Evolutionary conservation across 2,797 vertebrate species (phyloP).

Genomic region (Leontopithecus rosalia): DNA sequence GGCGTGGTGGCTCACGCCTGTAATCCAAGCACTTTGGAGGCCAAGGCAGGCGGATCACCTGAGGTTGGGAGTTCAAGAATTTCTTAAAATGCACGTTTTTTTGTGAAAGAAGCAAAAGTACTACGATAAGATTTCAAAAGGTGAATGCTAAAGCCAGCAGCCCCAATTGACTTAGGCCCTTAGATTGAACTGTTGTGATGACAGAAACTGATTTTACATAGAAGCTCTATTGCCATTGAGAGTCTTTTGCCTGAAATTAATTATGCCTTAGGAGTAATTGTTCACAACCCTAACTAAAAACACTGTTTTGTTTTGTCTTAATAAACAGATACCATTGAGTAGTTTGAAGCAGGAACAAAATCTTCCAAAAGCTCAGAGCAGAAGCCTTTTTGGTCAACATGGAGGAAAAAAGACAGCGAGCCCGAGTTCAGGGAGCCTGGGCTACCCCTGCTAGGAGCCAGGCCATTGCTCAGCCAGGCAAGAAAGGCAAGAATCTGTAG

Average conservation of each 20-base stretch:
- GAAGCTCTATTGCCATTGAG: background rate
- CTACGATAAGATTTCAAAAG: background rate
- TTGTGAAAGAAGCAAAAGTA: slow-evolving; percentile 2
- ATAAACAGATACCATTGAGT: slow-evolving; percentile 7
- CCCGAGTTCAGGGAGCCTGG: slow-evolving; percentile 95
- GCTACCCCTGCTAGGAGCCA: slow-evolving; percentile 81
- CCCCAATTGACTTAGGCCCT: background rate
- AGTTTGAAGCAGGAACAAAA: slow-evolving; percentile 40
- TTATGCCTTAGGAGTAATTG: background rate
- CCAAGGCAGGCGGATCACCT: too few species aligned
- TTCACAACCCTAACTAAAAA: slow-evolving; percentile 16
- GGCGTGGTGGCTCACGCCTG: too few species aligned
- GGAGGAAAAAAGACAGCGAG: slow-evolving; percentile 90
- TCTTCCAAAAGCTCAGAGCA: slow-evolving; percentile 16
- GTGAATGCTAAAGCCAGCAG: background rate
- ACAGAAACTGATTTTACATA: background rate
- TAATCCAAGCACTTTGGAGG: too few species aligned
- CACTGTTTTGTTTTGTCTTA: background rate
- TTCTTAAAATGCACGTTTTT: background rate
- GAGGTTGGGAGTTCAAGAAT: background rate
- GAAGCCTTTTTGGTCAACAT: slow-evolving; percentile 78
- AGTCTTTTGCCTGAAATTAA: background rate
- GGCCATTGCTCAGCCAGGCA: slow-evolving; percentile 65
- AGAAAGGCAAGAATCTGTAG: slow-evolving; percentile 71
- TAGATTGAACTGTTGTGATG: background rate